Conservation (phyloP, 2,888 invertebrate genomes). For the Protodeltote pygarga region DNA sequence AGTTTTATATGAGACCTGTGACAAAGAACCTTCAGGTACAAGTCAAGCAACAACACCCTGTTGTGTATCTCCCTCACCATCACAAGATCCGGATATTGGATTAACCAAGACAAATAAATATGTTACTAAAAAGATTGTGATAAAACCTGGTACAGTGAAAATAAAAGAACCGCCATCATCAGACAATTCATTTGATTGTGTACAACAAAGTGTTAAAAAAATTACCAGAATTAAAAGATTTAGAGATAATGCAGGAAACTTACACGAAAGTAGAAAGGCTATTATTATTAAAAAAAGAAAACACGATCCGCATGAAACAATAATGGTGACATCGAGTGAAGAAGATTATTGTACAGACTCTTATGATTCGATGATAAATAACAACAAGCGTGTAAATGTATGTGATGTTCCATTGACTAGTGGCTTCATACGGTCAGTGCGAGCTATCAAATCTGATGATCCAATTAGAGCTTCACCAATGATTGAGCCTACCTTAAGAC, state of each 20-base stretch:
- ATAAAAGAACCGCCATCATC: neutral
- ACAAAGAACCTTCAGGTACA: neutral
- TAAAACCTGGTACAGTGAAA: neutral
- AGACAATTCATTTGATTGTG: conserved; percentile 49
- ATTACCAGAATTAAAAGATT: conserved; percentile 55
- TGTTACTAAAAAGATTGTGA: neutral
- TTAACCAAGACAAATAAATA: neutral
- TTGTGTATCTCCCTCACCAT: neutral
- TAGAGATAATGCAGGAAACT: conserved; percentile 56
- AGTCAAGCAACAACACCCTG: too few species aligned
- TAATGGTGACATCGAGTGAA: conserved; percentile 11
- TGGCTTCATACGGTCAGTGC: conserved; percentile 14
- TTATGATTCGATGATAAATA: conserved; percentile 1
- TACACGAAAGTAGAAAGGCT: conserved; percentile 55
- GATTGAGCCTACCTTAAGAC: neutral
- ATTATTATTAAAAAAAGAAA: conserved; percentile 49
- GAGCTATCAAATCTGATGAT: conserved; percentile 14
- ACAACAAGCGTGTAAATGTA: neutral
- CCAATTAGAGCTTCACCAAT: neutral
- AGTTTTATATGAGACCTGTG: neutral
- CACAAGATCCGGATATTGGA: neutral
- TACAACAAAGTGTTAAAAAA: conserved; percentile 54
- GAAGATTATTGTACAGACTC: conserved; percentile 25
- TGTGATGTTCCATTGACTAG: neutral
- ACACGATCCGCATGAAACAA: conserved; percentile 45